Percentiles rank a stretch among this genome's conserved stretches.
Conservation (phyloP, 2,113 vertebrate genomes). For the Manacus vitellinus region DNA sequence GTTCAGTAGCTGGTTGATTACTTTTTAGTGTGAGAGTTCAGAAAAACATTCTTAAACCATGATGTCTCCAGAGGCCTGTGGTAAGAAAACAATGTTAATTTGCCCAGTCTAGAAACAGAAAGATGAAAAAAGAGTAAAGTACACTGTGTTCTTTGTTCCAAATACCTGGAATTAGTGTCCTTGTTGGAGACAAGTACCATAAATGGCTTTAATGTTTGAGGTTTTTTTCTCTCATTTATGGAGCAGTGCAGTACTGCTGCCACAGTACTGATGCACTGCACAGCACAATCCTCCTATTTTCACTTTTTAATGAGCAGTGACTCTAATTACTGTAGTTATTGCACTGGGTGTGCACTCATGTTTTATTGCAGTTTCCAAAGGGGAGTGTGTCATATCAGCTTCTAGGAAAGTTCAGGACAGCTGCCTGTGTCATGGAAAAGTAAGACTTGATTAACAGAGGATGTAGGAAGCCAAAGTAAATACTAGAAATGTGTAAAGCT, state of each 20-base stretch:
- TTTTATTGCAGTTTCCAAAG: not conserved
- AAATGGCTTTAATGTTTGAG: not conserved
- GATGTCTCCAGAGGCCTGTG: not conserved
- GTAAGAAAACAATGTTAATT: slow-evolving; percentile 17
- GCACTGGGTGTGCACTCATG: not conserved
- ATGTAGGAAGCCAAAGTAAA: slow-evolving; percentile 14
- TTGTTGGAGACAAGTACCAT: not conserved
- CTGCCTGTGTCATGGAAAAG: slow-evolving; percentile 1
- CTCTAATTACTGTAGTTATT: not conserved
- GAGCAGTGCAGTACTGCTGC: not conserved
- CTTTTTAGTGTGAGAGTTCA: not conserved
- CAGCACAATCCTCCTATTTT: not conserved
- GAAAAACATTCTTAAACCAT: not conserved
- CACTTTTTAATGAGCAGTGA: not conserved
- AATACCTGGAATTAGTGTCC: not conserved
- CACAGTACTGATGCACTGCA: not conserved
- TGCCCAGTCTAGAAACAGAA: not conserved
- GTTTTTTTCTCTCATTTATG: not conserved
- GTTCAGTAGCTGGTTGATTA: not conserved
- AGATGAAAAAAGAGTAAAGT: not conserved
- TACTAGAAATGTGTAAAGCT: not conserved
- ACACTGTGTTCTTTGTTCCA: not conserved
- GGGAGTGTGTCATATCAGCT: not conserved
- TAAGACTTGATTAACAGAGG: not conserved
- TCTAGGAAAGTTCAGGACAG: not conserved